Percentiles rank a stretch among this genome's conserved stretches.
Evolutionary conservation across 2,888 invertebrate species (phyloP).

Genomic region (Parascotia fuliginaria): DNA sequence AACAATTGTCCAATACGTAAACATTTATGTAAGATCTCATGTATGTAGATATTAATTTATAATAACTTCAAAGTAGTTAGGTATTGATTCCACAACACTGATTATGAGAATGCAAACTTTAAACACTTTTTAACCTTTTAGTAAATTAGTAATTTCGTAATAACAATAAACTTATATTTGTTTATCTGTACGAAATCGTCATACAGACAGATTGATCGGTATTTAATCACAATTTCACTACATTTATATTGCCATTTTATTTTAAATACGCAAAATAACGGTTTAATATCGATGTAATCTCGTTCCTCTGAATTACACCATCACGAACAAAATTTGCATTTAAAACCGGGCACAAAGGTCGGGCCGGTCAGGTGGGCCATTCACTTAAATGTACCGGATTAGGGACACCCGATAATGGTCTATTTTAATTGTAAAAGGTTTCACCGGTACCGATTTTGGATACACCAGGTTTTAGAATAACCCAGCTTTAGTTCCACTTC

Average conservation of each 20-base stretch:
- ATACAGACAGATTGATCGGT: no score
- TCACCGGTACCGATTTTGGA: constrained; percentile 42
- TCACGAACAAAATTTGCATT: constrained; percentile 56
- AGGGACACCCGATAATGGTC: constrained; percentile 67
- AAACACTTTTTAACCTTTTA: background rate
- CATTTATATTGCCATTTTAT: no score
- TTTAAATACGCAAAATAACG: no score
- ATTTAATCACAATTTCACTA: no score
- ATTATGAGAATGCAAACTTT: background rate
- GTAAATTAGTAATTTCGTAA: no score
- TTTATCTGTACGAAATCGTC: no score
- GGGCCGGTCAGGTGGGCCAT: constrained; percentile 59
- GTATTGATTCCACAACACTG: background rate
- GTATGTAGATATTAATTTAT: no score
- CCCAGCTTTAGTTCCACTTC: constrained; percentile 31
- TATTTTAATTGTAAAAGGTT: constrained; percentile 66
- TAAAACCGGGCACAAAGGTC: constrained; percentile 60
- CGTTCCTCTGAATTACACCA: constrained; percentile 29
- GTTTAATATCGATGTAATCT: constrained; percentile 29
- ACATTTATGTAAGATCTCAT: background rate
- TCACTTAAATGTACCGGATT: constrained; percentile 65
- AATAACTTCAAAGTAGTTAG: no score
- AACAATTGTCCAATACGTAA: background rate
- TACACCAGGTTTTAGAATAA: constrained; percentile 38
- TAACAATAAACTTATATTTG: no score